Evolutionary conservation across 2,797 vertebrate species (phyloP).

Genomic region (Macroramphosus scolopax): DNA sequence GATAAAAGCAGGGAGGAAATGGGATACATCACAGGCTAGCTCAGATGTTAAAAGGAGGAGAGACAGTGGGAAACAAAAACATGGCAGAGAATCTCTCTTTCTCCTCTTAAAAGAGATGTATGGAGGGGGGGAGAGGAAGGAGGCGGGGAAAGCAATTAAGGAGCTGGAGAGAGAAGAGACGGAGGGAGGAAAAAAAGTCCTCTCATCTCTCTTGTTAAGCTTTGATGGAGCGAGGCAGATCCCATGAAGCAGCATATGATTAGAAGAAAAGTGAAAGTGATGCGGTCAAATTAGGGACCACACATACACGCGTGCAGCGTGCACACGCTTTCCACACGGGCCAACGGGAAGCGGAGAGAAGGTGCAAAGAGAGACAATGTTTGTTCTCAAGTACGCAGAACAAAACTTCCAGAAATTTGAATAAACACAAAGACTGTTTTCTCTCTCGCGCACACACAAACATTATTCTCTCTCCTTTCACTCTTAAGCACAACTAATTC

Average conservation of each 20-base stretch:
- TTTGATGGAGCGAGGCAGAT: conserved; percentile 46
- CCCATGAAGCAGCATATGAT: conserved; percentile 38
- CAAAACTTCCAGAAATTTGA: conserved; percentile 7
- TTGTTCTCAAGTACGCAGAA: background rate
- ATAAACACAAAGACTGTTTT: background rate
- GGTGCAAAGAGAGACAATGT: conserved; percentile 11
- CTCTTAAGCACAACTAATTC: too few relatives aligned
- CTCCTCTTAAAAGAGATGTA: conserved; percentile 17
- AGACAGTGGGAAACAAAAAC: conserved; percentile 17
- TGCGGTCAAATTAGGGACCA: conserved; percentile 22
- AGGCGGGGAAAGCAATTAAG: conserved; percentile 41
- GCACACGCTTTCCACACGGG: background rate
- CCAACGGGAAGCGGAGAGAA: background rate
- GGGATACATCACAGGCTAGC: conserved; percentile 20
- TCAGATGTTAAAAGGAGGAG: conserved; percentile 7
- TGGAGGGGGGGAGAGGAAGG: conserved; percentile 12
- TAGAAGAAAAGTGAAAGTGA: conserved; percentile 52
- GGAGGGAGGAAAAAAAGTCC: conserved; percentile 16
- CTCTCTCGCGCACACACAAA: background rate
- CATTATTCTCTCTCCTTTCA: conserved; percentile 1
- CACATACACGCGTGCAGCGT: conserved; percentile 8
- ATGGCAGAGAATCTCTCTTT: conserved; percentile 6
- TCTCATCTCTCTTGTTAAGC: conserved; percentile 38
- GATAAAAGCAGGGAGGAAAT: conserved; percentile 43
- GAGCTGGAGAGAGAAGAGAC: conserved; percentile 31